Percentiles rank a stretch among this genome's conserved stretches.
phyloP scores from a whole-genome alignment of 1,140 invertebrate genomes.

The Heliconius himera region DNA sequence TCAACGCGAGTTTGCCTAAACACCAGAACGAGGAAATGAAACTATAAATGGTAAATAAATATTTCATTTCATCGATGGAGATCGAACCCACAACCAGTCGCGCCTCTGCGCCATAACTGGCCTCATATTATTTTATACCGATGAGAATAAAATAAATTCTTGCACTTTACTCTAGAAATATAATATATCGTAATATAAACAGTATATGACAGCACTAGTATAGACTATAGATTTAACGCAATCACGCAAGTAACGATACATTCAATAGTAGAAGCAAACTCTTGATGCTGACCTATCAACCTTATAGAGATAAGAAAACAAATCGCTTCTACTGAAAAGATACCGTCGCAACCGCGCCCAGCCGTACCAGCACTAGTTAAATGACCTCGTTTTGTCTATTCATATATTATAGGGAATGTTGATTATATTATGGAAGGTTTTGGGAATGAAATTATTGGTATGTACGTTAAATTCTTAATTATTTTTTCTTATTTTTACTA shows the following conservation, averaged over 20 bases:
- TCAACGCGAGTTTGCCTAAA: too few species aligned
- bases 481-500: background rate
- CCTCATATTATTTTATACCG: too few species aligned
- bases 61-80: too few species aligned
- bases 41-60: too few species aligned
- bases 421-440: background rate
- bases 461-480: background rate
- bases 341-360: constrained; percentile 56
- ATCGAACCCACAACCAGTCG: too few species aligned
- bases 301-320: constrained; percentile 77
- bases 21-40: too few species aligned
- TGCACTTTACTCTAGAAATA: background rate
- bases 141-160: background rate
- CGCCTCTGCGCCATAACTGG: too few species aligned
- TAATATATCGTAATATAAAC: background rate
- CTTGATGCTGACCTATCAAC: constrained; percentile 73
- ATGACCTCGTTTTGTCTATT: background rate
- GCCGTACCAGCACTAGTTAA: background rate
- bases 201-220: too few species aligned
- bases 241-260: background rate
- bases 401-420: background rate
- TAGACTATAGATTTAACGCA: background rate
- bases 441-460: background rate
- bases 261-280: constrained; percentile 4
- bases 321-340: constrained; percentile 69